These are phyloP conservation scores for Aegithalos caudatus DNA, from an alignment of 2,113 vertebrate species.

Conservation along the genomic window DNA sequence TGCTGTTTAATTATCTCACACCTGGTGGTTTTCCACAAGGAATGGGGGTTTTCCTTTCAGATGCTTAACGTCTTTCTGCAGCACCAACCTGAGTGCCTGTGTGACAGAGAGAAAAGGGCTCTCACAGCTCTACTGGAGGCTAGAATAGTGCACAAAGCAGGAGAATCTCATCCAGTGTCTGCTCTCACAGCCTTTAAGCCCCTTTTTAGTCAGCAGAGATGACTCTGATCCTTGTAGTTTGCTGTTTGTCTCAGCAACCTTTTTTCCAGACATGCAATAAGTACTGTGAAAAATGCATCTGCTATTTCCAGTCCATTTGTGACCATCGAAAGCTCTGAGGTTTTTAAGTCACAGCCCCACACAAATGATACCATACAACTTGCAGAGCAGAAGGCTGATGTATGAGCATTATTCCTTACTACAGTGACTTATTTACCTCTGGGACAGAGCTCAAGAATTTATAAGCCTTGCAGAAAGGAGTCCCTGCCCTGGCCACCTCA, in stretches of 20 bases:
- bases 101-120: neutral
- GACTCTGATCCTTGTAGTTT: neutral
- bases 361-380: neutral
- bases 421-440: neutral
- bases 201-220: neutral
- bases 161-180: neutral
- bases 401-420: neutral
- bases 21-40: neutral
- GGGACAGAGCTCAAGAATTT: neutral
- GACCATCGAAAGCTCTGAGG: neutral
- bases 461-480: neutral
- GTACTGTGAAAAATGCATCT: neutral
- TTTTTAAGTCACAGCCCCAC: neutral
- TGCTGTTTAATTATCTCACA: neutral
- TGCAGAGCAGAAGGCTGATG: neutral
- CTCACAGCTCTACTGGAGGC: neutral
- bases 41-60: neutral
- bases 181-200: neutral
- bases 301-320: slow-evolving; percentile 6
- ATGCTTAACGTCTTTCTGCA: neutral
- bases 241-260: slow-evolving; percentile 24
- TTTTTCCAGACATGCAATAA: slow-evolving; percentile 17
- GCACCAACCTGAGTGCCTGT: neutral
- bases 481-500: neutral
- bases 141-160: neutral